phyloP scores from a whole-genome alignment of 2,888 invertebrate species.

The Rambutsinella grinnellia region DNA sequence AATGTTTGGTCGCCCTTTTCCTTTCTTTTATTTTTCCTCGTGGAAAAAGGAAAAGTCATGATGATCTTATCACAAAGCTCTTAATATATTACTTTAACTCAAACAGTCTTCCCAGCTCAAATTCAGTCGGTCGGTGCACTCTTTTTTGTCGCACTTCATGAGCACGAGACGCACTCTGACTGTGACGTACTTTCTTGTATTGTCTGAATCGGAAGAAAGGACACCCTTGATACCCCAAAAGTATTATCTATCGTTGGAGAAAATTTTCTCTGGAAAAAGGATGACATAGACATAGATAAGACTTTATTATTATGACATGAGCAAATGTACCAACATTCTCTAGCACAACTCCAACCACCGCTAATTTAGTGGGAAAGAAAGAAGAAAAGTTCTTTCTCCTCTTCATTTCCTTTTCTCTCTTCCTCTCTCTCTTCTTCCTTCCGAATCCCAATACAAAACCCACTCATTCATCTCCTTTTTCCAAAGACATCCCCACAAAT shows the following conservation, averaged over 20 bases:
- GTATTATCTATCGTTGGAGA: constrained; percentile 19
- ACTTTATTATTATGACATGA: constrained; percentile 43
- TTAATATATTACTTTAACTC: constrained; percentile 51
- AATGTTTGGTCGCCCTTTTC: background rate
- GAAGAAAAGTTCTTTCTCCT: no score
- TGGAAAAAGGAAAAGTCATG: constrained; percentile 47
- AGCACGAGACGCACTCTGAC: constrained; percentile 31
- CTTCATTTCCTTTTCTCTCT: background rate
- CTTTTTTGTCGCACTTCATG: constrained; percentile 53
- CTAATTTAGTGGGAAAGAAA: constrained; percentile 2
- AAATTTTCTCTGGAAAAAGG: background rate
- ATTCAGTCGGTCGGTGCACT: background rate
- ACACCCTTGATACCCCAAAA: constrained; percentile 44
- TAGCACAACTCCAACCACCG: background rate
- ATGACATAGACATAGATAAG: constrained; percentile 14
- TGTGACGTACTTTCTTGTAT: background rate
- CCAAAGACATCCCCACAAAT: constrained; percentile 37
- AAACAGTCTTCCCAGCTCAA: constrained; percentile 4
- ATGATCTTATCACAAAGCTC: constrained; percentile 53
- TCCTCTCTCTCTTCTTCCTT: background rate
- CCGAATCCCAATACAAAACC: background rate
- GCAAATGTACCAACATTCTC: constrained; percentile 12
- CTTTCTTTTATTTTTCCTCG: background rate
- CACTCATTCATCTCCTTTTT: constrained; percentile 21
- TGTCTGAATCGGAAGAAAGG: constrained; percentile 1